Evolutionary conservation across 2,113 vertebrate species (phyloP).

Genomic region (Columba janthina): DNA sequence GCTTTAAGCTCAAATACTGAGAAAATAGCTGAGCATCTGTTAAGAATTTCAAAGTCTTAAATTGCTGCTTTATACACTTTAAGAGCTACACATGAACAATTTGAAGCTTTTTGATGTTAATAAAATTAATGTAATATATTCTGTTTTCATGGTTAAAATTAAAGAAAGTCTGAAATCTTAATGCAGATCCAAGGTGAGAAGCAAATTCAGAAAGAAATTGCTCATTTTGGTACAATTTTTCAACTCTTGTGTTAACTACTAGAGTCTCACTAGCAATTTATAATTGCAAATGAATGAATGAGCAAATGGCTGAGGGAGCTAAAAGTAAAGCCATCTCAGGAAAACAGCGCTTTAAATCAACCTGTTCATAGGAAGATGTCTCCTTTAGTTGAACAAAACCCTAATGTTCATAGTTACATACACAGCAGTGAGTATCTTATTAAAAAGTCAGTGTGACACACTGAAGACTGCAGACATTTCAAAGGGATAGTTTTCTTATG

Average conservation of each 20-base stretch:
- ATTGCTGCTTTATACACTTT: constrained; percentile 41
- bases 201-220: background rate
- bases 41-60: constrained; percentile 63
- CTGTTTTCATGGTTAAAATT: constrained; percentile 31
- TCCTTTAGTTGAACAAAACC: background rate
- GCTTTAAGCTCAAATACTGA: constrained; percentile 43
- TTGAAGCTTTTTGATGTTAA: constrained; percentile 63
- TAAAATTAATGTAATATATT: constrained; percentile 55
- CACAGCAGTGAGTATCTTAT: background rate
- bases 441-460: background rate
- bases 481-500: background rate
- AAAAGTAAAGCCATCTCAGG: background rate
- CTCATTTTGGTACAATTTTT: constrained; percentile 12
- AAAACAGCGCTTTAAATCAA: background rate
- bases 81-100: constrained; percentile 51
- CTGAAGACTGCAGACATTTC: rapidly evolving
- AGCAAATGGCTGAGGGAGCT: background rate
- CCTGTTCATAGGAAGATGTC: background rate
- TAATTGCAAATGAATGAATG: background rate
- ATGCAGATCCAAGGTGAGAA: constrained; percentile 34
- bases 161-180: constrained; percentile 13
- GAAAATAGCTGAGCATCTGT: constrained; percentile 29
- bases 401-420: background rate
- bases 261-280: background rate
- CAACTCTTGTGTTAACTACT: background rate